Base-by-base conservation (phyloP, 2,113 vertebrate genomes). In the Gopherus evgoodei region DNA sequence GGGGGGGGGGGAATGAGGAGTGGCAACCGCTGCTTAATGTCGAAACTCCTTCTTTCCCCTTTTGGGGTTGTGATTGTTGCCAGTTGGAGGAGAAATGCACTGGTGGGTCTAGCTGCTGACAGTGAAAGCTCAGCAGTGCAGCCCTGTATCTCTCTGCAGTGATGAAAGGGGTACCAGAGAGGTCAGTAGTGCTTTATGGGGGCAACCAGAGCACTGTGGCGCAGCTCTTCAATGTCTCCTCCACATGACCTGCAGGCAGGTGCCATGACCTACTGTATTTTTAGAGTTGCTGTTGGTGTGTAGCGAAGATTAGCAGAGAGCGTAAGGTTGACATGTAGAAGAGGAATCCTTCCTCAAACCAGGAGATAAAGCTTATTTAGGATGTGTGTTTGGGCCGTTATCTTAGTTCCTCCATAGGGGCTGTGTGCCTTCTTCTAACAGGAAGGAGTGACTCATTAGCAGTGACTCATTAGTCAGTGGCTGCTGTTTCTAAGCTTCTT, bases 261-360 rank as follows among this genome's bases (percentile, higher is more conserved):
- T 90, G 93, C 35, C 4, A 19, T 3, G 1, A 49, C 92, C 29
- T 56, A 84, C 92, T 91, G 86, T 96, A 96, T 96, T 96, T 97
- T 95, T 97, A 96, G 96, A 94, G 84, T 52, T 44, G 90, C 25
- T 85, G 14, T 91, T 22, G 22, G 38, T 94, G 86, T 79, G 82
- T 88, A 92, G 94, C 94, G 89, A 90, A 86, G 95, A 97, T 96
- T 93, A 97, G 91, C 88, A 85, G 87, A 94, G 93, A 84, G 91
- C 88, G 97, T 96, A 93, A 47, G 81, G 52, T 78, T 22, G 1
- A 29, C 16, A 81, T 91, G 87, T 2, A 8, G 50, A 38, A 80
- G 72, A 89, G 78, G 86, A 93, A 87, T 82, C 90, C 76, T 86
- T 95, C 89, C 76, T 95, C 92, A 89, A 90, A 69, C 76, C 83